Percentiles rank a stretch among this genome's conserved stretches.
These are phyloP conservation scores for Dorcus hopei DNA, from an alignment of 2,888 invertebrate genomes.

Conservation along the genomic window DNA sequence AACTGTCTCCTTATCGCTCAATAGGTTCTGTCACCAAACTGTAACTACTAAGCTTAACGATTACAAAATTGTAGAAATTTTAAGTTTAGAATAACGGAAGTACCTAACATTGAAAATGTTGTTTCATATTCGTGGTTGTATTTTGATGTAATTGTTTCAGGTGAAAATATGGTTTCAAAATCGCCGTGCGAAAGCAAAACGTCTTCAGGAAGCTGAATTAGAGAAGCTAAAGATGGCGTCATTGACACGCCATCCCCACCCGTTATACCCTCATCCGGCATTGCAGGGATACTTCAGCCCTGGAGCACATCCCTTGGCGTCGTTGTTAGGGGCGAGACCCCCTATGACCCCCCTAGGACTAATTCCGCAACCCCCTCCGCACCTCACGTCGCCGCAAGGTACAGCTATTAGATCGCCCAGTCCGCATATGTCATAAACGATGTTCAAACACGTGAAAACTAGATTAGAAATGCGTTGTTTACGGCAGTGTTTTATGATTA, in stretches of 20 bases:
- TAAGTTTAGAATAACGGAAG: too few relatives aligned
- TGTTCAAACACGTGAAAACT: background rate
- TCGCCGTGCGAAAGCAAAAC: constrained; percentile 90
- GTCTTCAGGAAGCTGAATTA: constrained; percentile 92
- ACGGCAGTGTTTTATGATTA: background rate
- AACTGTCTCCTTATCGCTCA: too few relatives aligned
- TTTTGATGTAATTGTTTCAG: constrained; percentile 11
- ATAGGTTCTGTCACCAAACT: too few relatives aligned
- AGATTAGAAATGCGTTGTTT: constrained; percentile 1
- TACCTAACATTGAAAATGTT: too few relatives aligned
- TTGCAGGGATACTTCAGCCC: constrained; percentile 63
- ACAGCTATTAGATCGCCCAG: constrained; percentile 43
- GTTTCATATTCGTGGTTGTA: too few relatives aligned
- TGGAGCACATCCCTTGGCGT: constrained; percentile 57
- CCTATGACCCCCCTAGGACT: constrained; percentile 47
- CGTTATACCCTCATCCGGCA: constrained; percentile 58
- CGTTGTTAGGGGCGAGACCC: constrained; percentile 49
- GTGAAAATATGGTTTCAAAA: constrained; percentile 75
- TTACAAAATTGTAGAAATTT: too few relatives aligned
- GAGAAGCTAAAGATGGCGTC: constrained; percentile 85
- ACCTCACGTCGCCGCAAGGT: constrained; percentile 48
- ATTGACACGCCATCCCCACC: constrained; percentile 59
- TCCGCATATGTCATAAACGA: constrained; percentile 41
- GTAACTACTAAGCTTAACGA: too few relatives aligned
- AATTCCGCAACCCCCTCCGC: constrained; percentile 50